Conservation (phyloP, 1,140 invertebrate species). For the Subanguina moxae region DNA sequence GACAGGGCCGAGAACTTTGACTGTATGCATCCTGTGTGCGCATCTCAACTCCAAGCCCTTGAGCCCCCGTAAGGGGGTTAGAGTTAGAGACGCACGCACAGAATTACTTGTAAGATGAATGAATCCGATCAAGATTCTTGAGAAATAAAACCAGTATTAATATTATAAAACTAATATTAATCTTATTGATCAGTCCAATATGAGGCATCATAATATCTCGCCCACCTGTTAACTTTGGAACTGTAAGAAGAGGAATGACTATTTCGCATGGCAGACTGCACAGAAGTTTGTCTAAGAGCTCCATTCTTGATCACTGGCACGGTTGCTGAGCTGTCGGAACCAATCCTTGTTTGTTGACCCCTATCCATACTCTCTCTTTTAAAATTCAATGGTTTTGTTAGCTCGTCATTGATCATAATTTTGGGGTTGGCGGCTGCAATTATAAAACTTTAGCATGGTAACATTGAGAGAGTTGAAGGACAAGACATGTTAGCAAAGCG, state of each 20-base stretch:
- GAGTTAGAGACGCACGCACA: no score
- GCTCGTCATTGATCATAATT: conserved; percentile 48
- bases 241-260: conserved; percentile 48
- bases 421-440: conserved; percentile 32
- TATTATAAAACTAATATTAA: no score
- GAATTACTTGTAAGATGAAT: no score
- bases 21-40: no score
- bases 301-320: neutral
- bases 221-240: conserved; percentile 44
- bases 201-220: neutral
- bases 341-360: neutral
- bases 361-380: conserved; percentile 1
- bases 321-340: conserved; percentile 6
- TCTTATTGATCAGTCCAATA: no score
- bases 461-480: neutral
- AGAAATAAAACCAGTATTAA: no score
- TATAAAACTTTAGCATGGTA: neutral
- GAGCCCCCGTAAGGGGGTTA: no score
- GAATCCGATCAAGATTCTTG: no score
- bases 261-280: conserved; percentile 33
- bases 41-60: no score
- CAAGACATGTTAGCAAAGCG: conserved; percentile 1
- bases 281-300: neutral
- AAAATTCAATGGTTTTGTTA: conserved; percentile 25
- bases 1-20: no score